Evolutionary conservation across 2,113 vertebrate genomes (phyloP).

Genomic region (Sclerurus mexicanus): DNA sequence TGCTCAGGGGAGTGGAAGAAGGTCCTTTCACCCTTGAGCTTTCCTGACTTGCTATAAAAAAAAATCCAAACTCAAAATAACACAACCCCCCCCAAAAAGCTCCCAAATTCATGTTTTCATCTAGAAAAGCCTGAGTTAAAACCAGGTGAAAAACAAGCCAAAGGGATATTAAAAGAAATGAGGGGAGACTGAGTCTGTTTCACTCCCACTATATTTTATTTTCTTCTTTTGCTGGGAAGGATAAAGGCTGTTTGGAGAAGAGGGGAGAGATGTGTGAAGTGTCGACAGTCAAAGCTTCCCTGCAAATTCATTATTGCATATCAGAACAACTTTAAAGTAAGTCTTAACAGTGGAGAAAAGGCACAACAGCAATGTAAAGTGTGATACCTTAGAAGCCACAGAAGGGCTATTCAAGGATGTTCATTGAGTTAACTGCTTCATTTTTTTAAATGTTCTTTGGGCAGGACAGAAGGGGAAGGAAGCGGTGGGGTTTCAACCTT

Average conservation of each 20-base stretch:
- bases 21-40: not conserved
- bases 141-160: not conserved
- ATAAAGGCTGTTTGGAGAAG: not conserved
- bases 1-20: not conserved
- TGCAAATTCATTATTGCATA: not conserved
- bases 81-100: rapidly evolving
- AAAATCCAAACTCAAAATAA: not conserved
- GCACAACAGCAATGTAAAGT: not conserved
- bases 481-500: not conserved
- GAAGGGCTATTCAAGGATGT: not conserved
- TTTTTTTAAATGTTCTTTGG: not conserved
- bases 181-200: not conserved
- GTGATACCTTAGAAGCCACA: not conserved
- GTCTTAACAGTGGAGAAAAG: not conserved
- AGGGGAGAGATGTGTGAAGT: not conserved
- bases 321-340: not conserved
- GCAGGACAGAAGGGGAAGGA: not conserved
- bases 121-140: not conserved
- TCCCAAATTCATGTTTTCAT: not conserved
- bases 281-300: not conserved
- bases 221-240: not conserved
- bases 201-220: not conserved
- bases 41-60: not conserved
- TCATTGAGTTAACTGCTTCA: not conserved
- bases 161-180: not conserved